These are phyloP conservation scores for Oreohelix idahoensis DNA, from an alignment of 1,140 invertebrate genomes.

Conservation along the genomic window DNA sequence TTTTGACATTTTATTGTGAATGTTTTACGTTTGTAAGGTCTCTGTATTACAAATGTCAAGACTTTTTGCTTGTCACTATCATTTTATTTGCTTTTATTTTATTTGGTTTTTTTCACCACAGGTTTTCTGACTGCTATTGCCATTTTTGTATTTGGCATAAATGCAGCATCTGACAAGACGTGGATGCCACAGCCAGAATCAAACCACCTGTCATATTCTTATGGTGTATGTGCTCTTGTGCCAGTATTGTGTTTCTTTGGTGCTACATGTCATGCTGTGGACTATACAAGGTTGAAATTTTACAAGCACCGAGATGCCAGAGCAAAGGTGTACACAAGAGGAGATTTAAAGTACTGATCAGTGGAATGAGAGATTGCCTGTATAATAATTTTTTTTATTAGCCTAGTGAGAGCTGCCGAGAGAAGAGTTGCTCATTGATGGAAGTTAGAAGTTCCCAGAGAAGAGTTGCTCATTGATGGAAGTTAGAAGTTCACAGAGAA, in stretches of 20 bases:
- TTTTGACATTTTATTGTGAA: too few species aligned
- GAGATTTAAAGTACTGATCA: not conserved
- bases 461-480: too few species aligned
- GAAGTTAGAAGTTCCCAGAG: too few species aligned
- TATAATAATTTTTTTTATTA: too few species aligned
- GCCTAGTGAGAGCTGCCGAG: too few species aligned
- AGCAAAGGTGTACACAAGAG: slow-evolving; percentile 25
- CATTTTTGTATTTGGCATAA: slow-evolving; percentile 33
- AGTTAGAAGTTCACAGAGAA: too few species aligned
- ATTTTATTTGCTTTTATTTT: too few species aligned
- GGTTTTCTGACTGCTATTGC: slow-evolving; percentile 16
- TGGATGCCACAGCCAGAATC: slow-evolving; percentile 38
- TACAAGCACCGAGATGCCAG: slow-evolving; percentile 19
- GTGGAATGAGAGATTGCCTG: not conserved
- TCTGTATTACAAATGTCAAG: too few species aligned
- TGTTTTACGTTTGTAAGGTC: too few species aligned
- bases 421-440: too few species aligned
- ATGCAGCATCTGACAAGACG: not conserved
- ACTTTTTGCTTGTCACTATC: too few species aligned
- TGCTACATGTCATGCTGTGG: slow-evolving; percentile 22
- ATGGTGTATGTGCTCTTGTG: slow-evolving; percentile 23
- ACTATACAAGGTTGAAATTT: not conserved
- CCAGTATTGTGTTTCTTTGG: slow-evolving; percentile 34
- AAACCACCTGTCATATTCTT: slow-evolving; percentile 37
- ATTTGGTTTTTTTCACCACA: not conserved